Evolutionary conservation across 1,140 invertebrate species (phyloP).

Genomic region (Colletes gigas): DNA sequence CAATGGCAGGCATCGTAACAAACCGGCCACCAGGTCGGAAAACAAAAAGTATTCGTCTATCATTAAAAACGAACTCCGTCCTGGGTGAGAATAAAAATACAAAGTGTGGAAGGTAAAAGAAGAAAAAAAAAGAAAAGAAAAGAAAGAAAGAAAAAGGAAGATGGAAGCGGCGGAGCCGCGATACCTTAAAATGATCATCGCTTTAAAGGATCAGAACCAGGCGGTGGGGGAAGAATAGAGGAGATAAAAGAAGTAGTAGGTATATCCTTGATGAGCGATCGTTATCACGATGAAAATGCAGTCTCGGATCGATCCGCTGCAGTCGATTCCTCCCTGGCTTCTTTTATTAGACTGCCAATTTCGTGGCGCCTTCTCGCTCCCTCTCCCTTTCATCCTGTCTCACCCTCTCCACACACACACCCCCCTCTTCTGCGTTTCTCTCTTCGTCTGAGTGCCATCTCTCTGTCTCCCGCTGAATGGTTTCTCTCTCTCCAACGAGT

Average conservation of each 20-base stretch:
- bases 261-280: constrained; percentile 67
- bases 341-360: constrained; percentile 69
- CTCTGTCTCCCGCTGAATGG: background rate
- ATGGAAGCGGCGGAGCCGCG: constrained; percentile 7
- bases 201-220: constrained; percentile 39
- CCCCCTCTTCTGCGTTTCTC: background rate
- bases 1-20: constrained; percentile 25
- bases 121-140: background rate
- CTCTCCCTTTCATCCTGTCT: constrained; percentile 5
- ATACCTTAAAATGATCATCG: constrained; percentile 55
- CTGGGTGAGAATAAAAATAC: constrained; percentile 39
- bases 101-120: background rate
- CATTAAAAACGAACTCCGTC: constrained; percentile 41
- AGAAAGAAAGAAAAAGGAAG: background rate
- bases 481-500: background rate
- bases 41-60: constrained; percentile 26
- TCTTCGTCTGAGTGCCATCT: background rate
- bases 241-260: constrained; percentile 66
- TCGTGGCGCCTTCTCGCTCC: constrained; percentile 55
- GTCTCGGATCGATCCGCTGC: constrained; percentile 64
- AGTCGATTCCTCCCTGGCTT: constrained; percentile 61
- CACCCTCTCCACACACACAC: too few relatives aligned
- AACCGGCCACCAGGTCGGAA: constrained; percentile 5
- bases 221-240: constrained; percentile 26
- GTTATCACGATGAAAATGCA: constrained; percentile 69